A percentile compares a stretch with the other conserved stretches of the same genome.
Conservation (phyloP, 2,113 vertebrate species). For the Mormoops blainvillei region DNA sequence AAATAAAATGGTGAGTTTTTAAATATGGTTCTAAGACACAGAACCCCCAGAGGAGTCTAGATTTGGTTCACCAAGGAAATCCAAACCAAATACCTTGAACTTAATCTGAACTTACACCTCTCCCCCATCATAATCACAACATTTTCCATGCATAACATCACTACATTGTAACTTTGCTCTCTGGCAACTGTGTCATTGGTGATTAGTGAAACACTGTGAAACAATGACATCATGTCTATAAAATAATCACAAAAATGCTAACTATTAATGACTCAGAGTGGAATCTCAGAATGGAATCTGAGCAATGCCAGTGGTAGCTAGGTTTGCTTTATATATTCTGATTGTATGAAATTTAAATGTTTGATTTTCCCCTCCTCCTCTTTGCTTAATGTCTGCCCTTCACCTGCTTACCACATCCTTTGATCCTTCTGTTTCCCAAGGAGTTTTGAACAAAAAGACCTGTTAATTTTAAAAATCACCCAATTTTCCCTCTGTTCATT, state of each 20-base stretch:
- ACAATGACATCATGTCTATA: slow-evolving; percentile 70
- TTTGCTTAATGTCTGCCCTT: background rate
- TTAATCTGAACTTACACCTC: background rate
- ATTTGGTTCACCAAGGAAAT: background rate
- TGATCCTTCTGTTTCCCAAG: background rate
- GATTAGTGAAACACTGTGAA: slow-evolving; percentile 70
- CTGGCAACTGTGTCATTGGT: slow-evolving; percentile 56
- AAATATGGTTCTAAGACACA: background rate
- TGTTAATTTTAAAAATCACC: slow-evolving; percentile 61
- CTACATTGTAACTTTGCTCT: slow-evolving; percentile 43
- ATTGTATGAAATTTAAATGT: slow-evolving; percentile 37
- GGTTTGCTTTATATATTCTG: slow-evolving; percentile 41
- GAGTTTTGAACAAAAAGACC: slow-evolving; percentile 57
- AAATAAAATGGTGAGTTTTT: background rate
- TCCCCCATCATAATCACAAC: background rate
- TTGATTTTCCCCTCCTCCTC: background rate
- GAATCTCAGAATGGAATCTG: slow-evolving; percentile 51
- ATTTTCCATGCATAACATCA: slow-evolving; percentile 55
- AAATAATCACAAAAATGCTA: slow-evolving; percentile 72
- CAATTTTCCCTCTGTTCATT: slow-evolving; percentile 63
- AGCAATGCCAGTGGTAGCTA: slow-evolving; percentile 26
- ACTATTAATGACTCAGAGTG: slow-evolving; percentile 48
- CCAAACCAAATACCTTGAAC: background rate
- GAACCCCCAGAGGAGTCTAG: background rate
- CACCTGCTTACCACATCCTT: background rate